Base-by-base conservation (phyloP, 1,140 invertebrate genomes). In the Centruroides vittatus region DNA sequence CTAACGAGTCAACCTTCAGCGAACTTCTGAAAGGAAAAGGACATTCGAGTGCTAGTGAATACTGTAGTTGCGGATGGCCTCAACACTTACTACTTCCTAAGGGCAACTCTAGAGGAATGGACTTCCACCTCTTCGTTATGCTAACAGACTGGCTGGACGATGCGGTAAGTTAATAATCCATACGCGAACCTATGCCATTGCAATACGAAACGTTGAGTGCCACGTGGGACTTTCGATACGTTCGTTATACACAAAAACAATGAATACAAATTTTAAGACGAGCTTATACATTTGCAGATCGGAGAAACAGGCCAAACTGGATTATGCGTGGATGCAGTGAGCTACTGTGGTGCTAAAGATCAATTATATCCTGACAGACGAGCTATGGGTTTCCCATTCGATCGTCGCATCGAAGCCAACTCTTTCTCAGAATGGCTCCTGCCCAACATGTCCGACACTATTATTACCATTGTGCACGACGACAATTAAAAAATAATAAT, bases 11-110 rank as follows among this genome's bases (percentile, higher is more conserved):
- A n/a, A 58, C 56, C 6, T 13, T 60, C 10, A 47, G 12, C 5
- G 59, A 64, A 6, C 23, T 64, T 12, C 55, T 61, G 34, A 48
- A 58, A 10, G 59, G 62, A 8, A 48, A 61, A 47, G 60, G 59
- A 4, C 36, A 47, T 0, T 54, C 49, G 48, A 54, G 41, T 5
- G 34, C 11, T 0, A 53, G 66, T 52, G 62, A 64, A 47, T 58
- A 60, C 47, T 63, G 61, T 54, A 63, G 61, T 57, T 63, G 61
- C 13, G 61, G 61, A 63, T 63, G 61, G 61, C 61, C 61, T 10
- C 54, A 59, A 23, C 61, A 63, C 34, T 58, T 63, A 5, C 41
- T 63, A 3, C 35, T 63, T 3, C 61, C 61, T 12, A 63, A 63
- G 11, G 61, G 61, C 48, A 58, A 63, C 13, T 13, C 3, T 11